Evolutionary conservation across 92 coral and sea anemone species (phyloP).

Genomic region (Bergia sp.): DNA sequence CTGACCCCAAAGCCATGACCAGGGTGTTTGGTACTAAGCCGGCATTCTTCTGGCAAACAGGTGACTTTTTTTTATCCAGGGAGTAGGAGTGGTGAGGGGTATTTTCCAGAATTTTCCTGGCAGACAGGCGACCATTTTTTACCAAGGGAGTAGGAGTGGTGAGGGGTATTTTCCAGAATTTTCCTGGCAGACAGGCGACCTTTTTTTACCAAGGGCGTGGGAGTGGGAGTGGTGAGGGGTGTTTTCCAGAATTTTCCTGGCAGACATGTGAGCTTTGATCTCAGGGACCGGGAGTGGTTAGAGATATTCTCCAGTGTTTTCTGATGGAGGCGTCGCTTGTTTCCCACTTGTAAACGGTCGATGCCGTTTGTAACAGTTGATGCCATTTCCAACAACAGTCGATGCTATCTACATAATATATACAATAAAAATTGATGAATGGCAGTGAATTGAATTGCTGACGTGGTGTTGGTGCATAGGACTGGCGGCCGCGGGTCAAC

Average conservation of each 20-base stretch:
- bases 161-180: slow-evolving; percentile 59
- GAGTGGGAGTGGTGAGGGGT: neutral
- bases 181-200: slow-evolving; percentile 89
- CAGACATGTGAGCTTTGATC: neutral
- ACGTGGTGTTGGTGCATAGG: no score
- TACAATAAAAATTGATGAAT: no score
- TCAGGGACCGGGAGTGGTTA: neutral
- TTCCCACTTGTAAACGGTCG: no score
- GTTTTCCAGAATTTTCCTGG: neutral
- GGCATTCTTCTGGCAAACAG: slow-evolving; percentile 94
- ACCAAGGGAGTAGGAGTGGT: neutral
- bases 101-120: neutral
- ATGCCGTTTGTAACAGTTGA: no score
- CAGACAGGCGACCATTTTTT: no score
- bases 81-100: neutral
- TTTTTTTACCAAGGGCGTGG: neutral
- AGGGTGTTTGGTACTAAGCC: slow-evolving; percentile 83
- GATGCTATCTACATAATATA: no score
- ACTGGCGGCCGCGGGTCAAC: no score
- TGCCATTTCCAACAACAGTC: no score
- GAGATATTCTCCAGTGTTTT: no score
- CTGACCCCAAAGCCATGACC: slow-evolving; percentile 86
- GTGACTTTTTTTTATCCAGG: slow-evolving; percentile 45
- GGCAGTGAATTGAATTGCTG: no score
- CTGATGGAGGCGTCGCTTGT: no score